Evolutionary conservation across 2,888 invertebrate species (phyloP), one percentile per base, ranked within the genome.

Genomic region (Brachypalpus laphriformis): DNA sequence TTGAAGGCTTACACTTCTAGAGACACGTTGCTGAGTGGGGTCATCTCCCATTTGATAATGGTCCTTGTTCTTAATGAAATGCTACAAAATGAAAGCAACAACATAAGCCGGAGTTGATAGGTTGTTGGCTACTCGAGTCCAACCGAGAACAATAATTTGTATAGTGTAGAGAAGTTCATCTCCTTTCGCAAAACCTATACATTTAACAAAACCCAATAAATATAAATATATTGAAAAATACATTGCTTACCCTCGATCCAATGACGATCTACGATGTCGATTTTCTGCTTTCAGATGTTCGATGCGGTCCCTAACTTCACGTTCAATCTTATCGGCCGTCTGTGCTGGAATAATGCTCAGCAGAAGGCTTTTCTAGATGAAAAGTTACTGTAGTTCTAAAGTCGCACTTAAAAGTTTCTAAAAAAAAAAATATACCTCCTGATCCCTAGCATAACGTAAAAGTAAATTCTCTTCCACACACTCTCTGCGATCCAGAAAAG

Each of bases 291-390:
- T 93, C 31, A 94, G 91, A 11, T 93, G 93, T 86, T 94, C 89
- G 63, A 94, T 94, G 90, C 94, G 93, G 22, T 92, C 91, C 68
- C 94, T 92, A 7, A 94, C 93, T 82, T 94, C 94, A 80, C 93
- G 93, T 68, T 94, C 92, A 25, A 94, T 93, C 88, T 93, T 93
- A 8, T 93, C 93, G 3, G 97, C 96, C 65, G 98, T 95, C 89
- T 98, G 97, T 65, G 95, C 94, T 0, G 98, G 98, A 25, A 98
- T 93, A 86, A 98, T 97, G 88, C 97, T 97, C 63, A 95, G 93
- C 92, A 98, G 94, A 1, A 98, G 93, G 88, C 96, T 95, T 91
- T 97, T 97, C 96, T 97, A 90, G 91, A 90, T 87, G 11, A 59
- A 47, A 56, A 70, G 16, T 1, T 34, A 59, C 70, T 9, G 4